phyloP scores from a whole-genome alignment of 2,797 vertebrate genomes.

The Periophthalmus magnuspinnatus region DNA sequence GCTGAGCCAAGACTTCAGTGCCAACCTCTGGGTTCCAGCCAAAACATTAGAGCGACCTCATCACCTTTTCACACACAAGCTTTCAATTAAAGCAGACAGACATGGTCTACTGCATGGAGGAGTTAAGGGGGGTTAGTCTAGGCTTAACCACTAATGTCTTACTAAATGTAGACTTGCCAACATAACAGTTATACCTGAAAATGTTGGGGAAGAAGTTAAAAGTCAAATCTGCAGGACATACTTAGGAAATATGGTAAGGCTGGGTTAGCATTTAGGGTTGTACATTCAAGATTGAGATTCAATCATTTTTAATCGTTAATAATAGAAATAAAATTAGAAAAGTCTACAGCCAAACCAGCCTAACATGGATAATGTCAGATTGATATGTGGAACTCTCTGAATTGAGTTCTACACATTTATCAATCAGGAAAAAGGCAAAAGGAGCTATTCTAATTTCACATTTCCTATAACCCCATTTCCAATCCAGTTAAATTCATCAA shows the following conservation, averaged over 20 bases:
- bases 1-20: constrained; percentile 53
- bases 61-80: constrained; percentile 49
- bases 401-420: too few relatives aligned
- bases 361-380: too few relatives aligned
- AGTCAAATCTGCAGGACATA: neutral
- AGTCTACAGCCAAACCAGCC: too few relatives aligned
- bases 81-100: constrained; percentile 39
- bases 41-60: constrained; percentile 36
- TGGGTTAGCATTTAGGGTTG: neutral
- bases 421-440: neutral
- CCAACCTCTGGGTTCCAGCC: constrained; percentile 37
- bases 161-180: neutral
- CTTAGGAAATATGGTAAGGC: too few relatives aligned
- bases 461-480: neutral
- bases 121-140: neutral
- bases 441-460: neutral
- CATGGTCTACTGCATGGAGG: constrained; percentile 18
- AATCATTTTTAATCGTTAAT: too few relatives aligned
- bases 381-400: too few relatives aligned
- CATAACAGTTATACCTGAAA: neutral
- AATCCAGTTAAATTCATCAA: neutral
- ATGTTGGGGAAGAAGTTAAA: neutral
- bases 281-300: neutral
- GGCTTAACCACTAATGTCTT: constrained; percentile 6
- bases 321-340: too few relatives aligned